Percentiles rank a stretch among this genome's conserved stretches.
Evolutionary conservation across 2,113 vertebrate genomes (phyloP).

Genomic region (Desmodus rotundus): DNA sequence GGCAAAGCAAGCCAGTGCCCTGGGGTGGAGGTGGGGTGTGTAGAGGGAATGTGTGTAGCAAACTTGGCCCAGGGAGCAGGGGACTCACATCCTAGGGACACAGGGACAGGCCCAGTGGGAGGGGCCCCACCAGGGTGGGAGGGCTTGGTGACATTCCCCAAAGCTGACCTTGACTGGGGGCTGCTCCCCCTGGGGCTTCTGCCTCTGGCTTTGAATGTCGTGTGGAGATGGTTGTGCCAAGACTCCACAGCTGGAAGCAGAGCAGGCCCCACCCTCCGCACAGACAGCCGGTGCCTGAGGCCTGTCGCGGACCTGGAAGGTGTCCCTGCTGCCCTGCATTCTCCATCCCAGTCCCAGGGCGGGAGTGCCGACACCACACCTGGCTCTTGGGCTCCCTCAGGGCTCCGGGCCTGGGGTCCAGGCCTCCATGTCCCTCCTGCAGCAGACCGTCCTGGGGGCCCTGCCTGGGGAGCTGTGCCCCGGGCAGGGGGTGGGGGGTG

Average conservation of each 20-base stretch:
- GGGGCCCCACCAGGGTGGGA: neutral
- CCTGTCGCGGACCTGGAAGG: neutral
- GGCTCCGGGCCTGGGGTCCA: neutral
- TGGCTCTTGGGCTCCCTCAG: neutral
- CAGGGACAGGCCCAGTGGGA: neutral
- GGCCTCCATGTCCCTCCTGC: neutral
- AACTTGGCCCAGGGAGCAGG: neutral
- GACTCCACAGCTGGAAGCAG: too few relatives aligned
- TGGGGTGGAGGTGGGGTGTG: too few relatives aligned
- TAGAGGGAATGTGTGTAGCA: too few relatives aligned
- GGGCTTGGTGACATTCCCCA: neutral
- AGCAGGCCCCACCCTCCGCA: neutral
- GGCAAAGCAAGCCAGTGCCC: neutral
- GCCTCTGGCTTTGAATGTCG: neutral
- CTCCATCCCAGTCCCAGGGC: neutral
- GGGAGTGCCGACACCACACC: neutral
- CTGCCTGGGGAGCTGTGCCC: neutral
- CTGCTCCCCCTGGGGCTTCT: neutral
- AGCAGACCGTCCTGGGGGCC: neutral
- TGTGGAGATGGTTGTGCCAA: fast-evolving
- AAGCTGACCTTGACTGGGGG: neutral
- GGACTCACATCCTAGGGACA: neutral
- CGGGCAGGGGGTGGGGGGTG: too few relatives aligned
- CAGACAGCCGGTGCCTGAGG: neutral
- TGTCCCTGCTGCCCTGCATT: too few relatives aligned